Percentiles rank a stretch among this genome's conserved stretches.
These are phyloP conservation scores for Pammene aurita DNA, from an alignment of 2,888 invertebrate species.

Conservation along the genomic window DNA sequence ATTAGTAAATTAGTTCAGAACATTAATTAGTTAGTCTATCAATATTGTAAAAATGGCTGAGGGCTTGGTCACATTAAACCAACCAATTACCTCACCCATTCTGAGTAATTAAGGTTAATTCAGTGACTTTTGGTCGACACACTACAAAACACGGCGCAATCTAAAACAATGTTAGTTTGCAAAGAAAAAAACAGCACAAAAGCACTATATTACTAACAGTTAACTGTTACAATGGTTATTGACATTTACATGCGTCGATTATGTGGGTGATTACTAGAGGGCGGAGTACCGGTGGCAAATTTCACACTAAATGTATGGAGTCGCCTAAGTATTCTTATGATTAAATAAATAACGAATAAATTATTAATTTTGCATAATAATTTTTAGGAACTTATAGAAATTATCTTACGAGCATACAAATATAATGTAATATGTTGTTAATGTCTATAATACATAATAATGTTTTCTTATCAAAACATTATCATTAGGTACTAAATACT, in stretches of 20 bases:
- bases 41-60: neutral
- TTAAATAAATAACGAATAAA: no score
- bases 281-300: no score
- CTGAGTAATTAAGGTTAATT: conserved; percentile 25
- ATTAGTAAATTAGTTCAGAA: neutral
- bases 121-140: neutral
- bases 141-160: conserved; percentile 1
- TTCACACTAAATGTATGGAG: no score
- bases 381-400: no score
- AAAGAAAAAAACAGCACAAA: conserved; percentile 61
- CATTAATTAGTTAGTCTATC: neutral
- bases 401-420: no score
- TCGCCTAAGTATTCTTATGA: no score
- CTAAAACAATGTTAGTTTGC: conserved; percentile 50
- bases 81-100: conserved; percentile 19
- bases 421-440: no score
- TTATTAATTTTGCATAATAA: no score
- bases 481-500: no score
- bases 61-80: conserved; percentile 21
- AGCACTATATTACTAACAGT: conserved; percentile 40
- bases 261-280: conserved; percentile 11
- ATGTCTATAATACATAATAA: no score
- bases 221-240: conserved; percentile 39
- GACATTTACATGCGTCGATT: conserved; percentile 31
- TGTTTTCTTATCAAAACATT: no score